These are phyloP conservation scores for Phalacrocorax carbo DNA, from an alignment of 2,113 vertebrate species.

Conservation along the genomic window DNA sequence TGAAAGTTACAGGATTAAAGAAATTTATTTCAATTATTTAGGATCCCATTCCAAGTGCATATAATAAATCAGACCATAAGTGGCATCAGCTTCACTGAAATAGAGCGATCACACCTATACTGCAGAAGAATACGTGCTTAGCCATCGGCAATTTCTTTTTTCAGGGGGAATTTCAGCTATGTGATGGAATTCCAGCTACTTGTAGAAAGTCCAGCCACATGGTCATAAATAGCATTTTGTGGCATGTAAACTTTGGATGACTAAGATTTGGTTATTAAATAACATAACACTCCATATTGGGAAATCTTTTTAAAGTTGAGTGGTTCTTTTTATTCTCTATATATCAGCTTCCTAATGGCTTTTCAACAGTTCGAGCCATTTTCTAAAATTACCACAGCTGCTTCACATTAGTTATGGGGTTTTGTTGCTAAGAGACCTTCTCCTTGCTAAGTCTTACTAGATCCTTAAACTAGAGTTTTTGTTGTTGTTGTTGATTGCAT, in stretches of 20 bases:
- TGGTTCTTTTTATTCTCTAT: constrained; percentile 79
- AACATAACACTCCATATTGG: constrained; percentile 70
- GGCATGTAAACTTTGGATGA: constrained; percentile 70
- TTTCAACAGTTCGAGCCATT: constrained; percentile 79
- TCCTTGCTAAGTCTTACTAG: constrained; percentile 67
- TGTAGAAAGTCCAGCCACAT: constrained; percentile 52
- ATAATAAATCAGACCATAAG: constrained; percentile 43
- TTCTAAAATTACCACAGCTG: constrained; percentile 79
- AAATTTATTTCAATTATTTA: constrained; percentile 66
- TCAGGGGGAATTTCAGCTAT: constrained; percentile 63
- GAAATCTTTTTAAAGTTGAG: constrained; percentile 77
- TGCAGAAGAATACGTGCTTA: background rate
- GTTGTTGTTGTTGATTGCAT: constrained; percentile 16
- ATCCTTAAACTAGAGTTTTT: constrained; percentile 42
- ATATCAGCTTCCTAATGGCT: constrained; percentile 80
- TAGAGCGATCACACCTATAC: background rate
- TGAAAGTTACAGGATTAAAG: constrained; percentile 51
- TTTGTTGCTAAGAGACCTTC: constrained; percentile 72
- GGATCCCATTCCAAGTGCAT: background rate
- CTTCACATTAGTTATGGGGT: constrained; percentile 73
- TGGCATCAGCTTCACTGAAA: background rate
- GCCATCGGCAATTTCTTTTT: constrained; percentile 29
- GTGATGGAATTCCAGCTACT: constrained; percentile 65
- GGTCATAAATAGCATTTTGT: constrained; percentile 74
- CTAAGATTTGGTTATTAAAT: constrained; percentile 77